These are phyloP conservation scores for Orthonyx spaldingii DNA, from an alignment of 2,113 vertebrate genomes.

Conservation along the genomic window DNA sequence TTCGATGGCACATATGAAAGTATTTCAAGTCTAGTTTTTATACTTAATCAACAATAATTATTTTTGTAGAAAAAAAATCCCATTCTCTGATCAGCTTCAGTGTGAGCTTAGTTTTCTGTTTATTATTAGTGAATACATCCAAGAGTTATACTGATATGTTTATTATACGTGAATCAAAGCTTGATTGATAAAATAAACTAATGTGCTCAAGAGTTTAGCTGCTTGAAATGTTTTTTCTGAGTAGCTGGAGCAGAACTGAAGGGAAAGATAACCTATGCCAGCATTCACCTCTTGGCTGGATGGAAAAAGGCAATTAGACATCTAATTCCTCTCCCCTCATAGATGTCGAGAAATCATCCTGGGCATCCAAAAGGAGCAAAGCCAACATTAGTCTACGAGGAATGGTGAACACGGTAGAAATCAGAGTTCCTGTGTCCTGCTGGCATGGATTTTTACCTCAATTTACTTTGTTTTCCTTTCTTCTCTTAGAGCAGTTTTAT, in stretches of 20 bases:
- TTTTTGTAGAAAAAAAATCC: background rate
- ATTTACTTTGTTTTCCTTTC: background rate
- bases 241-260: background rate
- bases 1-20: background rate
- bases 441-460: background rate
- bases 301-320: background rate
- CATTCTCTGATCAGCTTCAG: background rate
- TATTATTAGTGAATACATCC: background rate
- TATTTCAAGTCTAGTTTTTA: background rate
- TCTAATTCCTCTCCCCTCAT: background rate
- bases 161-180: conserved; percentile 23
- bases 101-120: background rate
- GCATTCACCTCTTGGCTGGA: background rate
- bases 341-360: background rate
- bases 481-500: background rate
- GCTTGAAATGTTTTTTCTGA: background rate
- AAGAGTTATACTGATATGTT: conserved; percentile 7
- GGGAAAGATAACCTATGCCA: background rate
- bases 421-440: background rate
- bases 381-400: background rate
- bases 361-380: background rate
- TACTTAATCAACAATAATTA: background rate
- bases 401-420: background rate
- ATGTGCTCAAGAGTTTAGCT: background rate
- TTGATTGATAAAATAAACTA: conserved; percentile 39